These are phyloP conservation scores for Euleptes europaea DNA, from an alignment of 2,113 vertebrate species.

Conservation along the genomic window DNA sequence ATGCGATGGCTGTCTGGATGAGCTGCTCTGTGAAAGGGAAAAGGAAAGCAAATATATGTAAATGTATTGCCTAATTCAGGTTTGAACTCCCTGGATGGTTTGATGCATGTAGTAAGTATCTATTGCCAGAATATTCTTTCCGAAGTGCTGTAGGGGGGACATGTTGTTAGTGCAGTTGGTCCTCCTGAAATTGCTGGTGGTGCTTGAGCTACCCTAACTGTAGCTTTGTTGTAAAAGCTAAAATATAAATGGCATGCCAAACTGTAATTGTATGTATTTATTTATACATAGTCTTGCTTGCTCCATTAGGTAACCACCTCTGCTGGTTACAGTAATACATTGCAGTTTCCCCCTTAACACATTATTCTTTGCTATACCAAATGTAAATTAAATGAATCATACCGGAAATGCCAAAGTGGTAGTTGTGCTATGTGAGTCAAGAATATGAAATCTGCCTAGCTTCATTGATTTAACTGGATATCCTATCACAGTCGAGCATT, in stretches of 20 bases:
- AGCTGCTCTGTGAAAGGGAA: constrained; percentile 27
- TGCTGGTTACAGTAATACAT: constrained; percentile 12
- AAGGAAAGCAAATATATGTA: constrained; percentile 15
- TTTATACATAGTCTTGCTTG: constrained; percentile 12
- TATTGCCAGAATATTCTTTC: constrained; percentile 52
- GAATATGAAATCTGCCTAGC: neutral
- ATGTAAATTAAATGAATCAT: constrained; percentile 26
- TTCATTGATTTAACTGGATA: constrained; percentile 1
- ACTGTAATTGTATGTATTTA: constrained; percentile 37
- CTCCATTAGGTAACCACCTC: constrained; percentile 34
- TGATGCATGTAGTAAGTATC: constrained; percentile 42
- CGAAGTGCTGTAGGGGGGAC: constrained; percentile 41
- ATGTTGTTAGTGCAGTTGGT: constrained; percentile 31
- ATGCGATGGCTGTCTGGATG: constrained; percentile 14
- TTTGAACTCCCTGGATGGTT: constrained; percentile 36
- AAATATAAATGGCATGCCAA: constrained; percentile 58
- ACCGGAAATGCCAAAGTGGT: constrained; percentile 24
- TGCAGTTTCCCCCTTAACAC: constrained; percentile 24
- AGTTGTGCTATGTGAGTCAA: constrained; percentile 27
- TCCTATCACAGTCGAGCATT: neutral
- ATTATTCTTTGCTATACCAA: constrained; percentile 27
- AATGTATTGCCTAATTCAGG: constrained; percentile 28
- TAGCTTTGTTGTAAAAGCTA: constrained; percentile 64
- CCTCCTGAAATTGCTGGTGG: constrained; percentile 16
- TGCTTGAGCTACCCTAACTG: constrained; percentile 33